phyloP scores from a whole-genome alignment of 2,113 vertebrate species.

The Erpornis zantholeuca region DNA sequence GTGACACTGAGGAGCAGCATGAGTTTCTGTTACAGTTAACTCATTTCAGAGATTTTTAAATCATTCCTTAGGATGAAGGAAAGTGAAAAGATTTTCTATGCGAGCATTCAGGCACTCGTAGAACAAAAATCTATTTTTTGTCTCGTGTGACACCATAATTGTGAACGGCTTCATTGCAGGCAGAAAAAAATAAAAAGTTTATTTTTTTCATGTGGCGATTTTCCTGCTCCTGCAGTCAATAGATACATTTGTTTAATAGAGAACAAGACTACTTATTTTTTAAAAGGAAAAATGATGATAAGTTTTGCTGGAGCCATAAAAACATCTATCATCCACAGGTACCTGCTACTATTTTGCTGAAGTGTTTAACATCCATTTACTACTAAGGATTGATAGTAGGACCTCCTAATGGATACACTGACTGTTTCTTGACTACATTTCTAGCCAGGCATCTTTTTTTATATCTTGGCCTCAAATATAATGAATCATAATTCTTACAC shows the following conservation, averaged over 20 bases:
- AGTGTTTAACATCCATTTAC: neutral
- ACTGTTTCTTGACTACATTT: neutral
- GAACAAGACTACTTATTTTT: neutral
- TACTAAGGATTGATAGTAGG: neutral
- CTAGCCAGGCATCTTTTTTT: conserved; percentile 6
- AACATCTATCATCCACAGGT: neutral
- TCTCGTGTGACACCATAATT: neutral
- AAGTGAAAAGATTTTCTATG: neutral
- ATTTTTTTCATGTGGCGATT: neutral
- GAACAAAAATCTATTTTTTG: neutral
- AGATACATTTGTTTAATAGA: neutral
- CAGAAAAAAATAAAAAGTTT: neutral
- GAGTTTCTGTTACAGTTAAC: neutral
- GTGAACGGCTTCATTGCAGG: neutral
- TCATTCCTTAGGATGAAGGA: neutral
- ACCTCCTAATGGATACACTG: conserved; percentile 22
- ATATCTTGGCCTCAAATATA: neutral
- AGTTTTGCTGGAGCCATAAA: neutral
- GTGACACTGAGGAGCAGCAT: neutral
- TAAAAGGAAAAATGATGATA: neutral
- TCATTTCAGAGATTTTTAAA: neutral
- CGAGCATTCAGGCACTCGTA: neutral
- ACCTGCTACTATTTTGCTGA: neutral
- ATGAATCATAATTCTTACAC: neutral
- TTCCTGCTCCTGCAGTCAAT: neutral